These are phyloP conservation scores for Progne subis DNA, from an alignment of 2,113 vertebrate genomes.

Conservation along the genomic window DNA sequence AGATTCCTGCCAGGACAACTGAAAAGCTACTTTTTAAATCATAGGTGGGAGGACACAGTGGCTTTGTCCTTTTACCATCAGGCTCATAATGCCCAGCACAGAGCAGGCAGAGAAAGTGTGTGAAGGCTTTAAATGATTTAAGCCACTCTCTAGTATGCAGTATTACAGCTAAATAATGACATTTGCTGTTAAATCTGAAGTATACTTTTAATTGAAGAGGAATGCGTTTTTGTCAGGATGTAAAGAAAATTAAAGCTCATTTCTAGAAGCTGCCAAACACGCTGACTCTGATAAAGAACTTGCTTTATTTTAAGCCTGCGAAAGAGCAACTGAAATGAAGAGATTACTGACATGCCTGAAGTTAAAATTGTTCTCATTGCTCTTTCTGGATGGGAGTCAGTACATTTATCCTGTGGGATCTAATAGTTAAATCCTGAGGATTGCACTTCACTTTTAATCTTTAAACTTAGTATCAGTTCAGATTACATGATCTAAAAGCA, in stretches of 20 bases:
- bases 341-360: not conserved
- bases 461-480: not conserved
- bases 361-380: not conserved
- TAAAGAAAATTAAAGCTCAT: not conserved
- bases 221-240: not conserved
- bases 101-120: not conserved
- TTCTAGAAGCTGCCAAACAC: not conserved
- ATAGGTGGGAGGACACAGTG: not conserved
- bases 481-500: conserved; percentile 5
- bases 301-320: not conserved
- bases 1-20: not conserved
- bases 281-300: not conserved
- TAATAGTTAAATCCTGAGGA: conserved; percentile 33
- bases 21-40: not conserved
- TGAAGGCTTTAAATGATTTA: not conserved
- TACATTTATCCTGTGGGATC: conserved; percentile 3
- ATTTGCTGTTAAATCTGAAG: not conserved
- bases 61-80: not conserved
- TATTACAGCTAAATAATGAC: not conserved
- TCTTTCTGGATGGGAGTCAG: not conserved
- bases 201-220: not conserved
- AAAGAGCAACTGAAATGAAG: not conserved
- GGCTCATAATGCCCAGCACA: not conserved
- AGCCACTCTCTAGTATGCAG: not conserved
- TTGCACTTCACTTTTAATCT: conserved; percentile 11